Evolutionary conservation across 2,888 invertebrate genomes (phyloP).

Genomic region (Hyalella azteca): DNA sequence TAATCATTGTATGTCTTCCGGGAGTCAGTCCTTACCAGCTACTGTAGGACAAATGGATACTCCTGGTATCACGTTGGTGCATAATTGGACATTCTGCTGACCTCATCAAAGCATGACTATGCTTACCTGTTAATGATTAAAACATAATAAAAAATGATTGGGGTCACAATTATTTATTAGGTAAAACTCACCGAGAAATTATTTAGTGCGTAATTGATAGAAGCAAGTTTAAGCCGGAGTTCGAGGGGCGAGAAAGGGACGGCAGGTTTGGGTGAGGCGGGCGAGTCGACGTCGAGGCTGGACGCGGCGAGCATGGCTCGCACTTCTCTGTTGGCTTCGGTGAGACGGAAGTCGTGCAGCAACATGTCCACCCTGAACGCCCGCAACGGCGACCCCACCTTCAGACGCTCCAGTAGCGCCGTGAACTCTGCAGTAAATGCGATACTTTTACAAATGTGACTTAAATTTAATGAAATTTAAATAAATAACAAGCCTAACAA

Average conservation of each 20-base stretch:
- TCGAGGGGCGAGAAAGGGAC: conserved; percentile 44
- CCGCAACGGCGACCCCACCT: conserved; percentile 44
- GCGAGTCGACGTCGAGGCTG: background rate
- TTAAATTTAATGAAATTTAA: too few species aligned
- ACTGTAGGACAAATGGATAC: too few species aligned
- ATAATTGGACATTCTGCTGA: too few species aligned
- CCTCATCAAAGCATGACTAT: too few species aligned
- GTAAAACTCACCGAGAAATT: conserved; percentile 50
- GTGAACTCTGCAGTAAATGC: conserved; percentile 44
- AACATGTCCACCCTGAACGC: conserved; percentile 52
- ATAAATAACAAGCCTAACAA: too few species aligned
- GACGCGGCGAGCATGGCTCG: conserved; percentile 41
- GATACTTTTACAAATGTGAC: too few species aligned
- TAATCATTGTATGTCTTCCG: too few species aligned
- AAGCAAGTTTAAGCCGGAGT: conserved; percentile 53
- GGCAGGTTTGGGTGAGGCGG: background rate
- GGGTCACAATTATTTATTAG: too few species aligned
- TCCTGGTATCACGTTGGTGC: too few species aligned
- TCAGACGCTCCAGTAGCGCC: conserved; percentile 49
- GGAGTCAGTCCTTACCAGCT: too few species aligned
- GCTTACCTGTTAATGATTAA: too few species aligned
- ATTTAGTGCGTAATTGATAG: conserved; percentile 52
- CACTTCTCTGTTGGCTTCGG: conserved; percentile 49
- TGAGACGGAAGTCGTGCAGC: conserved; percentile 50
- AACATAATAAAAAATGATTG: too few species aligned